These are phyloP conservation scores for Cyphomyrmex costatus DNA, from an alignment of 1,140 invertebrate species.

Conservation along the genomic window DNA sequence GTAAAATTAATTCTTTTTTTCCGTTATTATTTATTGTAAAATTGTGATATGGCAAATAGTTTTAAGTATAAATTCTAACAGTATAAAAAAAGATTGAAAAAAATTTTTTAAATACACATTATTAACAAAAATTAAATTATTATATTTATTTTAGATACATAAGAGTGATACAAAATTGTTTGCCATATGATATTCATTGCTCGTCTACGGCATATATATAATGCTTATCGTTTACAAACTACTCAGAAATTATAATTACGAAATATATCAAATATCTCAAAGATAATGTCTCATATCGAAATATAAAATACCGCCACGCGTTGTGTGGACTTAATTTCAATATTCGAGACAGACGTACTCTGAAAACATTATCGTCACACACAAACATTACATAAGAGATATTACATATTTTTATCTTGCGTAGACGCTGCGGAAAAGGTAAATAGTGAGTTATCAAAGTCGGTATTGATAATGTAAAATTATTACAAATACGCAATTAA, in stretches of 20 bases:
- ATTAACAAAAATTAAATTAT: too few relatives aligned
- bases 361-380: not conserved
- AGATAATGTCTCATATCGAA: conserved; percentile 2
- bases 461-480: not conserved
- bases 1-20: not conserved
- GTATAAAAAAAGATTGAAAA: too few relatives aligned
- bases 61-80: too few relatives aligned
- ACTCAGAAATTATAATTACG: conserved; percentile 9
- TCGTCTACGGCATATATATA: not conserved
- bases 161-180: not conserved
- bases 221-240: conserved; percentile 1
- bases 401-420: conserved; percentile 1
- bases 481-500: not conserved
- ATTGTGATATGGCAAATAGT: not conserved
- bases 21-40: too few relatives aligned
- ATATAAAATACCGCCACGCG: conserved; percentile 33
- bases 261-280: conserved; percentile 4
- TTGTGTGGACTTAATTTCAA: not conserved
- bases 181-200: not conserved
- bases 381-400: conserved; percentile 22
- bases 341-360: not conserved
- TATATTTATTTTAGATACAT: too few relatives aligned
- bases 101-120: too few relatives aligned
- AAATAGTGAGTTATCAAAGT: not conserved
- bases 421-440: not conserved